phyloP scores from a whole-genome alignment of 2,797 vertebrate genomes.

The Microtus agrestis region DNA sequence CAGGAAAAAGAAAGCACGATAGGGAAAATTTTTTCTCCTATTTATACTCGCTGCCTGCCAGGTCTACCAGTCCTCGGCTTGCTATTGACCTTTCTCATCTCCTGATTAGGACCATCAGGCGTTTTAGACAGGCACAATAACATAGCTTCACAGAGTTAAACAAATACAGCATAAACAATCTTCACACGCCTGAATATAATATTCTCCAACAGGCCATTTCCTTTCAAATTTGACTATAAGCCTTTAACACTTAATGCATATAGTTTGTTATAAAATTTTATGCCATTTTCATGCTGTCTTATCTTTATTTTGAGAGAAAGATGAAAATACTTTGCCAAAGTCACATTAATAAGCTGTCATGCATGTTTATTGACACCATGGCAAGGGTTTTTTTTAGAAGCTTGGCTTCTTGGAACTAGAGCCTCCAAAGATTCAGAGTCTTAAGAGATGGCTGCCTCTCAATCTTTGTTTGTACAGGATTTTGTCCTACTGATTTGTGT shows the following conservation, averaged over 20 bases:
- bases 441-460: conserved; percentile 74
- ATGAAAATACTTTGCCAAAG: conserved; percentile 30
- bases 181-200: too few species aligned
- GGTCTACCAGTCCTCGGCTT: too few species aligned
- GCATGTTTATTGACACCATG: conserved; percentile 45
- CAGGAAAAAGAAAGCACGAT: not conserved
- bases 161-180: too few species aligned
- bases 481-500: conserved; percentile 82
- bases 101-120: too few species aligned
- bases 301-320: conserved; percentile 26
- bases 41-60: too few species aligned
- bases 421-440: conserved; percentile 31
- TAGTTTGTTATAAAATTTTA: not conserved
- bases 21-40: not conserved
- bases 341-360: conserved; percentile 46
- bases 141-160: too few species aligned
- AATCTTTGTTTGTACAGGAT: conserved; percentile 77
- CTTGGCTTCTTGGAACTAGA: conserved; percentile 49
- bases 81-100: too few species aligned
- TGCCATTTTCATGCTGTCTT: not conserved
- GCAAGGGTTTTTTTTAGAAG: conserved; percentile 58
- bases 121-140: too few species aligned
- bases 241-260: not conserved
- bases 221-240: not conserved
- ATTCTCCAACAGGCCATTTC: not conserved